These are phyloP conservation scores for Zaprionus nigranus DNA, from an alignment of 1,140 invertebrate species.

Conservation along the genomic window DNA sequence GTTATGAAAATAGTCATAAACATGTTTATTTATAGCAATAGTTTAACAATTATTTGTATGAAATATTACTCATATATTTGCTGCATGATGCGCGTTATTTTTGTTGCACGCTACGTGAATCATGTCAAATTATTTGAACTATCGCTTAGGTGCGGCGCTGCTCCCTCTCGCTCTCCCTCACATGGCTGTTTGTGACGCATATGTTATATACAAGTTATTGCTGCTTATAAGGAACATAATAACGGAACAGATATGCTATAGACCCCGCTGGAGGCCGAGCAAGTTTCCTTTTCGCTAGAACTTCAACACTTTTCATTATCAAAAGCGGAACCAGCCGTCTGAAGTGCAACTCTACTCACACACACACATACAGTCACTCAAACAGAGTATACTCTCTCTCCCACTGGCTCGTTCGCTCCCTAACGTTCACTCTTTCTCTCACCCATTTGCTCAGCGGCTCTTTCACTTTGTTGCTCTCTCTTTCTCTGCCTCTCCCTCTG, in stretches of 20 bases:
- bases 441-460: conserved; percentile 1
- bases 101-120: conserved; percentile 10
- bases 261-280: conserved; percentile 9
- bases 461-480: conserved; percentile 17
- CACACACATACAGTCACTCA: not conserved
- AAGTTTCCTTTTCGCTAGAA: conserved; percentile 60
- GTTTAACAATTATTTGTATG: not conserved
- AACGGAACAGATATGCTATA: conserved; percentile 38
- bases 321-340: conserved; percentile 40
- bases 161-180: not conserved
- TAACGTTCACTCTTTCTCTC: conserved; percentile 8
- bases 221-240: conserved; percentile 16
- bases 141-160: not conserved
- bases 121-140: not conserved
- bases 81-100: not conserved
- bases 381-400: not conserved
- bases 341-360: conserved; percentile 1
- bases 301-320: conserved; percentile 40
- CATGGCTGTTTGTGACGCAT: conserved; percentile 25
- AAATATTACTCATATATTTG: not conserved
- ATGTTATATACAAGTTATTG: not conserved
- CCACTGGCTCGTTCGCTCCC: conserved; percentile 17
- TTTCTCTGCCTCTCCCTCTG: not conserved
- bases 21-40: not conserved
- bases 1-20: not conserved